These are phyloP conservation scores for Himalopsyche tibetana DNA, from an alignment of 2,888 invertebrate genomes.

Conservation along the genomic window DNA sequence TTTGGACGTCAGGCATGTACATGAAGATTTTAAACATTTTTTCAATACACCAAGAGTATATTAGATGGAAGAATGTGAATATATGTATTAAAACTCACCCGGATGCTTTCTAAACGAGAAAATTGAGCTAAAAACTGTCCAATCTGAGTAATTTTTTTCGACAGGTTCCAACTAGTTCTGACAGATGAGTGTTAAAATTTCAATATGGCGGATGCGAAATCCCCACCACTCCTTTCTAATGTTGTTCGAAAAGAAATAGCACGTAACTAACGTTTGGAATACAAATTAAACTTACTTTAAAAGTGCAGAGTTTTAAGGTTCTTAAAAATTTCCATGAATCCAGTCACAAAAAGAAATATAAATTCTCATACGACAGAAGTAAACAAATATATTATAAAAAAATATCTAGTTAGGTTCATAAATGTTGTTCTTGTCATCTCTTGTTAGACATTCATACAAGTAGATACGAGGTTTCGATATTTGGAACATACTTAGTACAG, in stretches of 20 bases:
- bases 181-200: slow-evolving; percentile 27
- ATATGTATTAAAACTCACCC: slow-evolving; percentile 71
- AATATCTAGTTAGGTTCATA: neutral
- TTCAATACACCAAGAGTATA: no score
- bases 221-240: slow-evolving; percentile 28
- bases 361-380: no score
- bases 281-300: neutral
- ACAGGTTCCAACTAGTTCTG: slow-evolving; percentile 38
- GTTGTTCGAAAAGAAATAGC: neutral
- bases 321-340: no score
- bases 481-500: neutral
- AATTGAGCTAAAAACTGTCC: slow-evolving; percentile 29
- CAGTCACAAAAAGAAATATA: no score
- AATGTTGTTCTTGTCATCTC: neutral
- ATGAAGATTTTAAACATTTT: neutral
- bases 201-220: slow-evolving; percentile 23
- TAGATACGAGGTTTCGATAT: neutral
- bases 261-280: neutral
- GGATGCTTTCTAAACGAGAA: slow-evolving; percentile 71
- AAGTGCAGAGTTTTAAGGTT: no score
- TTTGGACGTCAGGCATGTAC: neutral
- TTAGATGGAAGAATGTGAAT: neutral
- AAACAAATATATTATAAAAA: no score
- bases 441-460: neutral
- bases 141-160: slow-evolving; percentile 14